Evolutionary conservation across 2,113 vertebrate genomes (phyloP).

Genomic region (human): GRCh38 chr2:100477501-100478000

Average conservation of each 20-base stretch:
- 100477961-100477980: not conserved
- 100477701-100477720: not conserved
- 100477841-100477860: not conserved
- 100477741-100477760: not conserved
- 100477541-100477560: not conserved
- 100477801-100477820: not conserved
- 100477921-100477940: not conserved
- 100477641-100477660: constrained; percentile 3
- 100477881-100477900: not conserved
- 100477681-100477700: not conserved
- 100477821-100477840: too few relatives aligned
- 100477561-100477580: not conserved
- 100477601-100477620: not conserved
- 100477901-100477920: not conserved
- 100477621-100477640: not conserved
- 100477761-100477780: not conserved
- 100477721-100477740: not conserved
- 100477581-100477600: not conserved
- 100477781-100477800: not conserved
- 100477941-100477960: not conserved
- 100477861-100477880: not conserved
- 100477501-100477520: not conserved
- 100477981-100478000: too few relatives aligned
- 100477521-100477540: not conserved
- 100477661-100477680: not conserved